A percentile compares a stretch with the other conserved stretches of the same genome.
Conservation (phyloP, 2,113 vertebrate species). For the Colossoma macropomum region DNA sequence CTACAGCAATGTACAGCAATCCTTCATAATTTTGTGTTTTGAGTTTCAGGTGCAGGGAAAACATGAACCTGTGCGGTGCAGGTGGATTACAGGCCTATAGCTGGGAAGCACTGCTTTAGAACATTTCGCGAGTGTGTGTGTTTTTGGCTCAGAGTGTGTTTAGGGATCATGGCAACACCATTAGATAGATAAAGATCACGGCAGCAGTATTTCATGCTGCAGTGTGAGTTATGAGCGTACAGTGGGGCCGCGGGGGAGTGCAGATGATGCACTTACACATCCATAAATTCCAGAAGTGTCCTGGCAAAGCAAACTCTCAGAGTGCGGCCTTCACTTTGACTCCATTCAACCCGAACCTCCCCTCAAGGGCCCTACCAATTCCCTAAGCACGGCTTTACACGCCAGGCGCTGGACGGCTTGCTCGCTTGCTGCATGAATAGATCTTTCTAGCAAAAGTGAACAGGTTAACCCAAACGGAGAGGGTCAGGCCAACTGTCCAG, state of each 20-base stretch:
- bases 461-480: background rate
- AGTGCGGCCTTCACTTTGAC: background rate
- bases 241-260: background rate
- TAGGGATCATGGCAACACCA: slow-evolving; percentile 34
- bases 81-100: background rate
- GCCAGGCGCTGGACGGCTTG: background rate
- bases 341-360: background rate
- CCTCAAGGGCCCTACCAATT: background rate
- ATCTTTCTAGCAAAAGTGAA: slow-evolving; percentile 10
- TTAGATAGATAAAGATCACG: slow-evolving; percentile 32
- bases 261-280: slow-evolving; percentile 21
- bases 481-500: slow-evolving; percentile 2
- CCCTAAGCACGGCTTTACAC: background rate
- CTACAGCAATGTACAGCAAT: too few relatives aligned
- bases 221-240: background rate
- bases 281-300: slow-evolving; percentile 19
- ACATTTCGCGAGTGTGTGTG: background rate
- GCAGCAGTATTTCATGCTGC: slow-evolving; percentile 10
- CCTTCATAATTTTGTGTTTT: background rate
- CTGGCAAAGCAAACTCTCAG: background rate
- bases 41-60: background rate
- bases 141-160: background rate
- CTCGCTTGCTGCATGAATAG: background rate
- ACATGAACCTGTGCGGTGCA: background rate
- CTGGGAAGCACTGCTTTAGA: background rate